Base-by-base conservation (phyloP, 2,888 invertebrate species). In the Stenurella melanura region DNA sequence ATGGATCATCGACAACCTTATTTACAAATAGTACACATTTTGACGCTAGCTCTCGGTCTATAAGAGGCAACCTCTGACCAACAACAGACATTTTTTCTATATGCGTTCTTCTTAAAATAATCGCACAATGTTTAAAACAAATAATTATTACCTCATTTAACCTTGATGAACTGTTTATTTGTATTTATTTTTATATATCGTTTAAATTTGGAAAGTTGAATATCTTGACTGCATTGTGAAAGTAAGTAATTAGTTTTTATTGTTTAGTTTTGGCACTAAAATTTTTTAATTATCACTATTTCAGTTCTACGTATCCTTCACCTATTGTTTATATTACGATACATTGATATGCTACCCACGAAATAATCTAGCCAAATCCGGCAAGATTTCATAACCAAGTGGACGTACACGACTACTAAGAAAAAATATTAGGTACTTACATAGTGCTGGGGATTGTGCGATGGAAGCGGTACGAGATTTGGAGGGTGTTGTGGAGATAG, bases 401-500 rank as follows among this genome's bases (percentile, higher is more conserved):
- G 50, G 12, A 42, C 12, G 15, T 42, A 42, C n/a, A 15, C n/a
- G n/a, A 2, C 3, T 15, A 50, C 4, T n/a, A 50, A 1, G 15
- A 50, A n/a, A 50, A 34, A 19, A 21, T 19, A 19, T 58, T 75
- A n/a, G n/a, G n/a, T n/a, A 91, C 94, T 94, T 90, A 94, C 94
- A 89, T 93, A 94, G 90, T 93, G 94, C 83, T 89, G 91, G 81
- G 90, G 91, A 87, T 90, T 91, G 85, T 91, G 92, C 80, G 90
- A 91, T 91, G 92, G 93, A 86, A 92, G 91, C 76, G 91, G 91
- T 84, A 89, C 84, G 74, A 89, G 88, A 86, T 91, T 90, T 73
- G 89, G 89, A 58, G 89, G 90, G 84, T 92, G 93, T 86, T 93
- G 94, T 77, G 96, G 95, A 74, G 96, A 96, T 86, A 97, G 92